Conservation (phyloP, 2,113 vertebrate species). For the Sphyrna mokarran region DNA sequence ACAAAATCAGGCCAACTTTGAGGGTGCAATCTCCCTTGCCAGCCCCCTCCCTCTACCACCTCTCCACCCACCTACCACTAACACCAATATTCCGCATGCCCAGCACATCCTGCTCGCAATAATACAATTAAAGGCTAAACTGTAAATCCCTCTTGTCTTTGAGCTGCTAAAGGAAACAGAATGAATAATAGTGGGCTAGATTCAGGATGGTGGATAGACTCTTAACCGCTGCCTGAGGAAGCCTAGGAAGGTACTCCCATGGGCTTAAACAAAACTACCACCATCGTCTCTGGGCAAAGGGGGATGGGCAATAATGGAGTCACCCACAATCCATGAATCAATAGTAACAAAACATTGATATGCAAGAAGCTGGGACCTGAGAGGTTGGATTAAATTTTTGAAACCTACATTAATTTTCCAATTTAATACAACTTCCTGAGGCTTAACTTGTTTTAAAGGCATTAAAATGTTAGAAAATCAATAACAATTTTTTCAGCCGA, state of each 20-base stretch:
- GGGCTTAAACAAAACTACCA: background rate
- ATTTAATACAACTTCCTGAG: background rate
- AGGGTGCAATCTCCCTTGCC: background rate
- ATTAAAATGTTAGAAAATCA: too few species aligned
- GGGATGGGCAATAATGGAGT: background rate
- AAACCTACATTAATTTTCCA: background rate
- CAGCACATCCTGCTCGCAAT: background rate
- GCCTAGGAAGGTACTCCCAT: background rate
- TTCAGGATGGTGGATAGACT: background rate
- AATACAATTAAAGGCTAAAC: background rate
- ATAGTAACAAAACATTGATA: background rate
- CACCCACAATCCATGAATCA: background rate
- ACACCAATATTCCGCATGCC: background rate
- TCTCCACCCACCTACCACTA: background rate
- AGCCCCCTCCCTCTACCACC: too few species aligned
- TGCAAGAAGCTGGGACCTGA: background rate
- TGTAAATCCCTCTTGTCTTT: background rate
- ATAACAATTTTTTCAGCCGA: too few species aligned
- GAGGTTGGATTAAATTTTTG: background rate
- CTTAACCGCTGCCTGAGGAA: background rate
- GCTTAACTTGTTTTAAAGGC: background rate
- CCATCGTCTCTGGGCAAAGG: background rate
- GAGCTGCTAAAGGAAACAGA: background rate
- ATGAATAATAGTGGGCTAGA: background rate
- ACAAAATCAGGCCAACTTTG: background rate